A percentile compares a stretch with the other conserved stretches of the same genome.
These are phyloP conservation scores for Oryzaephilus surinamensis DNA, from an alignment of 1,140 invertebrate genomes.

Conservation along the genomic window DNA sequence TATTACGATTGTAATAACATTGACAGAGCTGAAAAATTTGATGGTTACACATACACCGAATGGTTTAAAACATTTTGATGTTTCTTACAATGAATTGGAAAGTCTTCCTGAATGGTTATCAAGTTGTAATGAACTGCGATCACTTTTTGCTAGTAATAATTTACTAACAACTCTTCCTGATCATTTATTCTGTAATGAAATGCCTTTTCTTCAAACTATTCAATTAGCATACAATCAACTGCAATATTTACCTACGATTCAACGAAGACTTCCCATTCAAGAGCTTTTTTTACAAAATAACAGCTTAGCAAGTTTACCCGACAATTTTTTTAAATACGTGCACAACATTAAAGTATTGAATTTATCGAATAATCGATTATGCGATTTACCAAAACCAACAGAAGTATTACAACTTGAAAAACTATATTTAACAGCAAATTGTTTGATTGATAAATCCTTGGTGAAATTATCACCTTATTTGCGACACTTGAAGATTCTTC, in stretches of 20 bases:
- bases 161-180: conserved; percentile 55
- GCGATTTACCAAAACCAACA: conserved; percentile 51
- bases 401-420: conserved; percentile 52
- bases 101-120: conserved; percentile 66
- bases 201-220: conserved; percentile 54
- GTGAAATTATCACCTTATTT: conserved; percentile 43
- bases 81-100: conserved; percentile 66
- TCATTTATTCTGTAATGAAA: conserved; percentile 60
- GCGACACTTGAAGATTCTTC: conserved; percentile 56
- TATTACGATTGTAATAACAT: conserved; percentile 13
- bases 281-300: conserved; percentile 69
- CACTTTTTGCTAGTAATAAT: conserved; percentile 67
- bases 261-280: conserved; percentile 54
- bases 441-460: conserved; percentile 58
- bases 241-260: conserved; percentile 55
- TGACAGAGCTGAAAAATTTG: conserved; percentile 55
- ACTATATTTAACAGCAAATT: conserved; percentile 66
- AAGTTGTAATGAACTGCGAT: conserved; percentile 58
- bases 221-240: conserved; percentile 68
- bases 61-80: conserved; percentile 61
- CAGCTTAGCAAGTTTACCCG: conserved; percentile 56
- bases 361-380: conserved; percentile 65
- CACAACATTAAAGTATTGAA: conserved; percentile 62
- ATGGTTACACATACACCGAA: conserved; percentile 51
- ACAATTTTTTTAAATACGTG: conserved; percentile 63